Evolutionary conservation across 2,113 vertebrate genomes (phyloP), one percentile per base, ranked within the genome.

Genomic region (Chauna torquata): DNA sequence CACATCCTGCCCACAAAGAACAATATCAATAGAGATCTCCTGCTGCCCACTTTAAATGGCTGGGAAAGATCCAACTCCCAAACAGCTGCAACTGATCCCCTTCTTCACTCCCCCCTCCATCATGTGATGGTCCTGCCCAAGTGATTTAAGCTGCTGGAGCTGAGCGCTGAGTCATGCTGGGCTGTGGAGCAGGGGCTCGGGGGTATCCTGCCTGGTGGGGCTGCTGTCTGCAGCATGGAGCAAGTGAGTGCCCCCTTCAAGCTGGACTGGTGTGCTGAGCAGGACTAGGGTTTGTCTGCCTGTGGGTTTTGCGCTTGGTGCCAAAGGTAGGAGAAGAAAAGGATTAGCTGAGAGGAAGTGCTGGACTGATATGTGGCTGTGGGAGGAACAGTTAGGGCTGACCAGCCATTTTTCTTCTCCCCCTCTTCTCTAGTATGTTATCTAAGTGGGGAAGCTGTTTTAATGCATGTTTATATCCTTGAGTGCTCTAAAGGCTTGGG

Each of bases 221-320:
- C n/a, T 8, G 59, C 28, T 4, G 18, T 1, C 55, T 28, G 44
- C 89, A 6, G 57, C 70, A 97, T 97, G 97, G 91, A 97, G 52
- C 80, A n/a, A 89, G 97, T 97, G 95, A 97, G 97, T 97, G 89
- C 12, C 16, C 4, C 5, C 59, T 22, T 12, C 14, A 0, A 4
- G 45, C 34, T 0, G 14, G 42, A 1, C 1, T 9, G 38, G 6
- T 7, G 44, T 6, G 52, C 54, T 47, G 3, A 8, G 32, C 42
- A 12, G 40, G 9, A 1, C 42, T 1, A 1, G 40, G 32, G 49
- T 14, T 11, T 38, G 44, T 40, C n/a, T 87, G 61, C 1, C 3
- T 27, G 17, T 19, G 69, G 70, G 66, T 0, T 61, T 77, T 17
- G 70, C 83, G 88, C 28, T 42, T 4, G 23, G 6, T 20, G 91